A percentile compares a stretch with the other conserved stretches of the same genome.
These are phyloP conservation scores for Leptarthrus brevirostris DNA, from an alignment of 2,888 invertebrate species.

Conservation along the genomic window DNA sequence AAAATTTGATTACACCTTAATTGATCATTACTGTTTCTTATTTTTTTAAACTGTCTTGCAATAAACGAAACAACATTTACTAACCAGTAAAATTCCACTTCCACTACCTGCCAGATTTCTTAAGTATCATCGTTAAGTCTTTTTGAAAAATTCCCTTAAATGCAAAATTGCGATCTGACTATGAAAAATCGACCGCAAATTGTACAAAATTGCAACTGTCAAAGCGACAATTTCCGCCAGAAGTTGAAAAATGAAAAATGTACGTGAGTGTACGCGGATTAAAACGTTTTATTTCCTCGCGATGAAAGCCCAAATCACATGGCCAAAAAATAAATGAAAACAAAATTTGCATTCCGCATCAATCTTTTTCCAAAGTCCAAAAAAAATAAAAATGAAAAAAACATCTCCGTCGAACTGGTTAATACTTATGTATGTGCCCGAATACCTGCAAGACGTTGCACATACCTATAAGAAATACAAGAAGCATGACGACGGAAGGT, in stretches of 20 bases:
- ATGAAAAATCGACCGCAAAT: too few relatives aligned
- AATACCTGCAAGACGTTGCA: not conserved
- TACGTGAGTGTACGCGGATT: not conserved
- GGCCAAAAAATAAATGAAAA: constrained; percentile 24
- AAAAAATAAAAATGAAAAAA: constrained; percentile 7
- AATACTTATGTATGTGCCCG: not conserved
- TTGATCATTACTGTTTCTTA: too few relatives aligned
- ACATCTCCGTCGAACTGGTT: constrained; percentile 16
- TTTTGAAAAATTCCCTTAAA: too few relatives aligned
- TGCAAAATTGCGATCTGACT: too few relatives aligned
- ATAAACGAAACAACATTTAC: too few relatives aligned
- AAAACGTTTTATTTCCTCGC: constrained; percentile 26
- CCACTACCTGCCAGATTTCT: too few relatives aligned
- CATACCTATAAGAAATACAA: not conserved
- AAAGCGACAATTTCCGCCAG: too few relatives aligned
- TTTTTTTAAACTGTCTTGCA: too few relatives aligned
- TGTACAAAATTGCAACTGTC: too few relatives aligned
- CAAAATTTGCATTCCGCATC: constrained; percentile 41
- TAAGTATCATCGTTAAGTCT: too few relatives aligned
- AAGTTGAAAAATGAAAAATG: not conserved
- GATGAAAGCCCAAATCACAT: constrained; percentile 41
- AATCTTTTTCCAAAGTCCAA: constrained; percentile 33
- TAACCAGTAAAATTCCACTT: too few relatives aligned
- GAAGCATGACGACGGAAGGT: not conserved
- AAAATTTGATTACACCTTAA: too few relatives aligned